These are phyloP conservation scores for Narcine bancroftii DNA, from an alignment of 2,113 vertebrate genomes.

Conservation along the genomic window DNA sequence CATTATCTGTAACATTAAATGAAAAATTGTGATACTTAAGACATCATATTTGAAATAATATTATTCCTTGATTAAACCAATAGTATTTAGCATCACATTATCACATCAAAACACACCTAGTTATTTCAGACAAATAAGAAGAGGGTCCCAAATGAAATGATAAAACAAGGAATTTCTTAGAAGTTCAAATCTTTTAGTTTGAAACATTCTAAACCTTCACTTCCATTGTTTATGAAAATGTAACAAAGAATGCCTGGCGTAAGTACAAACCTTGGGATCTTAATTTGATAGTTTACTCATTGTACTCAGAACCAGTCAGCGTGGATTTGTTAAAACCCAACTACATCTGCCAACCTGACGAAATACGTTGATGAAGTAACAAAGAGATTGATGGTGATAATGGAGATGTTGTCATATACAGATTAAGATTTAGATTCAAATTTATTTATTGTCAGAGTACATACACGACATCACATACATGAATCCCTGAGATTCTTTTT, in stretches of 20 bases:
- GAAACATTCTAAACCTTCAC: not conserved
- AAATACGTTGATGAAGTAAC: not conserved
- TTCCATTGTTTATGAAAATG: not conserved
- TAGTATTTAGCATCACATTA: not conserved
- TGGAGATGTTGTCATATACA: not conserved
- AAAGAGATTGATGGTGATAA: not conserved
- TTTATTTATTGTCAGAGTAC: too few relatives aligned
- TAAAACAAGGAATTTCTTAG: not conserved
- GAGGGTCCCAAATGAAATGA: not conserved
- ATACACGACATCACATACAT: too few relatives aligned
- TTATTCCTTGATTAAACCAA: not conserved
- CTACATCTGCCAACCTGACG: not conserved
- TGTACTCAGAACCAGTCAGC: not conserved
- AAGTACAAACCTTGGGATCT: not conserved
- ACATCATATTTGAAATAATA: not conserved
- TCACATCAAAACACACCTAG: not conserved
- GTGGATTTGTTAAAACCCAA: not conserved
- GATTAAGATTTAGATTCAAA: too few relatives aligned
- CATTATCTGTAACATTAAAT: slow-evolving; percentile 68
- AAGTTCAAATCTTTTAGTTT: not conserved
- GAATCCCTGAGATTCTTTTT: too few relatives aligned
- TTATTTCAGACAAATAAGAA: not conserved
- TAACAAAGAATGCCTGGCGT: not conserved
- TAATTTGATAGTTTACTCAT: not conserved
- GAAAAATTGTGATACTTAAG: not conserved